Percentiles rank a stretch among this genome's conserved stretches.
These are phyloP conservation scores for Threskiornis aethiopicus DNA, from an alignment of 2,797 vertebrate genomes.

Conservation along the genomic window DNA sequence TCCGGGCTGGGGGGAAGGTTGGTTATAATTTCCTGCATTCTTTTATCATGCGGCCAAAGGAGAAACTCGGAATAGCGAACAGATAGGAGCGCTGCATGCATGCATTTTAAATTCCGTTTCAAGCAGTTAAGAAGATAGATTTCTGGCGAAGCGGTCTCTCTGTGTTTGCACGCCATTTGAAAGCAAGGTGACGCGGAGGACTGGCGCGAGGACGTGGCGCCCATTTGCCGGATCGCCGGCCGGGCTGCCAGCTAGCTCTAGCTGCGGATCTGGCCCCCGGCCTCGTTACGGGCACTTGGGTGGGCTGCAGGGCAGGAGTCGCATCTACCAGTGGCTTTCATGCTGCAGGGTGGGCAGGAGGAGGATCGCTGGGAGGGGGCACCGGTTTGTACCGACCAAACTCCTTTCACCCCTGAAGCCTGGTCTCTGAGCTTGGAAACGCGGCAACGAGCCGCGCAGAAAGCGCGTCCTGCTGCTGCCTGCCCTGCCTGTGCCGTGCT, in stretches of 20 bases:
- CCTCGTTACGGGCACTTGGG: not conserved
- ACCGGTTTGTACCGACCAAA: not conserved
- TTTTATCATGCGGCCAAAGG: conserved; percentile 64
- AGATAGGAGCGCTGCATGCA: conserved; percentile 37
- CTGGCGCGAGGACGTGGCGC: not conserved
- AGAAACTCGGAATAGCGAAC: conserved; percentile 46
- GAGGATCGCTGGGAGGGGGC: not conserved
- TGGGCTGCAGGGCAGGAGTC: not conserved
- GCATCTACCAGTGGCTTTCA: not conserved
- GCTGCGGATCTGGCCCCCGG: not conserved
- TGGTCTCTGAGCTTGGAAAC: not conserved
- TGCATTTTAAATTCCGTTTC: not conserved
- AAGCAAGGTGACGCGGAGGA: not conserved
- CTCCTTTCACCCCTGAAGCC: no score
- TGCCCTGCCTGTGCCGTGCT: not conserved
- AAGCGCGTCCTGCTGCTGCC: not conserved
- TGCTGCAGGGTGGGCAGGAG: not conserved
- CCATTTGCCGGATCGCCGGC: not conserved
- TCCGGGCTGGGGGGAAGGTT: conserved; percentile 53
- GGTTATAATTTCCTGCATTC: conserved; percentile 62
- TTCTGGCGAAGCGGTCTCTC: not conserved
- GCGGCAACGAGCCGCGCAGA: not conserved
- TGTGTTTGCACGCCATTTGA: not conserved
- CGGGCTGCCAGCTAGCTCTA: not conserved
- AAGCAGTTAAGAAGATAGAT: conserved; percentile 13